These are phyloP conservation scores for Cavia porcellus DNA, from an alignment of 2,113 vertebrate species.

Conservation along the genomic window DNA sequence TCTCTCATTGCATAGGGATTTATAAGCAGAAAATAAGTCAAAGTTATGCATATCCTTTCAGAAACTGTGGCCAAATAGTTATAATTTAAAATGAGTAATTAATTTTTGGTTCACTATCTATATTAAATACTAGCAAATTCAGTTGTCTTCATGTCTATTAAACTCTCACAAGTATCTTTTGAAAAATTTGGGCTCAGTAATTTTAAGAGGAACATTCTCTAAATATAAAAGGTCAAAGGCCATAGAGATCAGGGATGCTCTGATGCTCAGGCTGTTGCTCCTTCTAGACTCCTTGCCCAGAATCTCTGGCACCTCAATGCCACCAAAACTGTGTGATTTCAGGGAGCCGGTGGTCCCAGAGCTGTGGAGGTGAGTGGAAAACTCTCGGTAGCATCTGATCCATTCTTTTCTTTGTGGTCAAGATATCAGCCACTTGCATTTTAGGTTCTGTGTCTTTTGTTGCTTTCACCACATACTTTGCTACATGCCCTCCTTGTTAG, in stretches of 20 bases:
- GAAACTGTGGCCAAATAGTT: neutral
- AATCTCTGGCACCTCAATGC: too few species aligned
- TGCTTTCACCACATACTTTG: neutral
- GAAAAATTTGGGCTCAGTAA: neutral
- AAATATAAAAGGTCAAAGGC: neutral
- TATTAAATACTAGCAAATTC: neutral
- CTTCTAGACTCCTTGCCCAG: neutral
- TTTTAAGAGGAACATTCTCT: neutral
- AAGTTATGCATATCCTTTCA: conserved; percentile 9
- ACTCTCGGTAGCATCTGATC: neutral
- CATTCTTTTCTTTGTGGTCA: neutral
- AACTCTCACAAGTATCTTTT: conserved; percentile 19
- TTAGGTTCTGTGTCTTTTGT: neutral
- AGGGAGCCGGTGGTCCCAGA: rapidly evolving
- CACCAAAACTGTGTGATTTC: neutral
- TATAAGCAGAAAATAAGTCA: neutral
- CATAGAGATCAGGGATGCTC: too few species aligned
- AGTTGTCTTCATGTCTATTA: neutral
- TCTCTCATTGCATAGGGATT: neutral
- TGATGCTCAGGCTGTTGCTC: neutral
- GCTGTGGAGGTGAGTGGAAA: neutral
- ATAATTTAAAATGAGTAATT: neutral
- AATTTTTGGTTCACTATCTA: neutral
- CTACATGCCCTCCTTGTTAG: neutral
- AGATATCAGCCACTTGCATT: neutral